Percentiles rank a stretch among this genome's conserved stretches.
These are phyloP conservation scores for Coilia nasus DNA, from an alignment of 2,797 vertebrate genomes.

Conservation along the genomic window DNA sequence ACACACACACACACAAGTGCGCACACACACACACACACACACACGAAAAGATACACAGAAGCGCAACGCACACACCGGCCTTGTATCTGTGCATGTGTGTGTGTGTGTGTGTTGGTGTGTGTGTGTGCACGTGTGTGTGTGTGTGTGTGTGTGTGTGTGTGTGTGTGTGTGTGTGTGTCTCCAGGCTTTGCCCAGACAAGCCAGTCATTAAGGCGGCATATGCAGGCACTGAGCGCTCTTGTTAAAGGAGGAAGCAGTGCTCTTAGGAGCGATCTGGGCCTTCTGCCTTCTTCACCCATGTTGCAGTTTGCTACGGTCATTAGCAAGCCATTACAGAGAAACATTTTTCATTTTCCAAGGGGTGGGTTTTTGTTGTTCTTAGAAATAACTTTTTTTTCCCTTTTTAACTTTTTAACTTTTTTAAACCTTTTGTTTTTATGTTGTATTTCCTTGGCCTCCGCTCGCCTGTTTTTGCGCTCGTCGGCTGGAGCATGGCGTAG, in stretches of 20 bases:
- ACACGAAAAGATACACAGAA: too few species aligned
- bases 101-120: background rate
- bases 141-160: background rate
- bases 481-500: background rate
- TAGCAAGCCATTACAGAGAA: background rate
- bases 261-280: constrained; percentile 69
- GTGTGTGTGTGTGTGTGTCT: constrained; percentile 22
- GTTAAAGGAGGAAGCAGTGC: constrained; percentile 69
- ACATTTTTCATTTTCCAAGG: background rate
- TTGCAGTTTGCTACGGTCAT: background rate
- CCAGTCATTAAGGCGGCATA: constrained; percentile 73
- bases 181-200: constrained; percentile 51
- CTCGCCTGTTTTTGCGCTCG: background rate
- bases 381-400: background rate
- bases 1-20: background rate
- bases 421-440: constrained; percentile 5
- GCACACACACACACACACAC: background rate
- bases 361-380: constrained; percentile 21
- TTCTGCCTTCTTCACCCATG: constrained; percentile 46
- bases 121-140: background rate
- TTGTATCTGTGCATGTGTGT: background rate
- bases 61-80: too few species aligned
- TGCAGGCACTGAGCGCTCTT: constrained; percentile 71
- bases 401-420: background rate
- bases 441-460: constrained; percentile 8